Evolutionary conservation across 2,797 vertebrate genomes (phyloP).

Genomic region (Synanceia verrucosa): DNA sequence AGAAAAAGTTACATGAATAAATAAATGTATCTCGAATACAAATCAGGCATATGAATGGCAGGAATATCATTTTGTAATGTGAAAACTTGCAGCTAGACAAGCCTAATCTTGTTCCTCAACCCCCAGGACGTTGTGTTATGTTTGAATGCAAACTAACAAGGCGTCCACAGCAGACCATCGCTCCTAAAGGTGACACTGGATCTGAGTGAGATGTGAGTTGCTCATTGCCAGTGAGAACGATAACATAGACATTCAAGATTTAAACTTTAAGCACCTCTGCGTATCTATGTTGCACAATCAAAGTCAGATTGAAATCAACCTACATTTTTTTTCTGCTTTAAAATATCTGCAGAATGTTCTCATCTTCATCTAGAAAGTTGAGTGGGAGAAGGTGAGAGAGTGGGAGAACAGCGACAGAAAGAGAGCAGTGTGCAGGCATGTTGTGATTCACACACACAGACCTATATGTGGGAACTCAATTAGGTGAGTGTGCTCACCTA

Average conservation of each 20-base stretch:
- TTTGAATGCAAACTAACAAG: too few species aligned
- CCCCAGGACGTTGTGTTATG: too few species aligned
- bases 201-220: too few species aligned
- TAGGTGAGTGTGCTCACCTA: conserved; percentile 29
- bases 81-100: too few species aligned
- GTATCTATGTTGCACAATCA: conserved; percentile 13
- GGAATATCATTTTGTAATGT: too few species aligned
- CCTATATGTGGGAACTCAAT: conserved; percentile 48
- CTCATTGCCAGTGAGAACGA: too few species aligned
- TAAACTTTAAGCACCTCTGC: neutral
- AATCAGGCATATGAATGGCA: too few species aligned
- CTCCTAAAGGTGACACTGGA: too few species aligned
- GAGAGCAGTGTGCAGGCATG: conserved; percentile 24
- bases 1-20: too few species aligned
- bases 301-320: conserved; percentile 18
- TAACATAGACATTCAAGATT: neutral
- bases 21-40: too few species aligned
- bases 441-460: conserved; percentile 44
- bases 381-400: conserved; percentile 35
- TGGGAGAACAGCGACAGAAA: conserved; percentile 27
- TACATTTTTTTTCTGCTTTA: conserved; percentile 1
- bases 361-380: neutral
- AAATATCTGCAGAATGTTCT: conserved; percentile 7
- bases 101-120: too few species aligned
- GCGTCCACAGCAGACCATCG: too few species aligned